These are phyloP conservation scores for Acrocyrtus sp. DNA, from an alignment of 2,888 invertebrate species.

Conservation along the genomic window DNA sequence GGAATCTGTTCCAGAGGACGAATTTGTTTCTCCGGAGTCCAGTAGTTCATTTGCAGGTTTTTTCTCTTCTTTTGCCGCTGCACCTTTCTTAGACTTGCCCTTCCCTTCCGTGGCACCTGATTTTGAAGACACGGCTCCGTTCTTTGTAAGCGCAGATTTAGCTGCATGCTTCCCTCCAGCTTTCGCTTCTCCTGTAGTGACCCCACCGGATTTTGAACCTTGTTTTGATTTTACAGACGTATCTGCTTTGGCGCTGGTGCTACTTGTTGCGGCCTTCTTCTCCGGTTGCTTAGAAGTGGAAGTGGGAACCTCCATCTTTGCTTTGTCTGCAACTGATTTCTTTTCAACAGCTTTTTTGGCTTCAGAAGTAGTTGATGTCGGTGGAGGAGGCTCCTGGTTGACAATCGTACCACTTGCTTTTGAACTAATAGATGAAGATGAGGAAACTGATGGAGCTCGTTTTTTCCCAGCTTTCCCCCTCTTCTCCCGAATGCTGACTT, in stretches of 20 bases:
- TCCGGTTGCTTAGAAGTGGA: neutral
- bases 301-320: neutral
- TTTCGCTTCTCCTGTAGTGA: conserved; percentile 5
- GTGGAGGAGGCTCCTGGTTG: conserved; percentile 1
- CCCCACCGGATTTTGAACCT: neutral
- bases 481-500: conserved; percentile 21
- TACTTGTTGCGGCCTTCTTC: conserved; percentile 5
- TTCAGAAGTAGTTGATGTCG: conserved; percentile 5
- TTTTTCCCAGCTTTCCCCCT: conserved; percentile 10
- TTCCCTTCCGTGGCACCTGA: neutral
- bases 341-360: neutral
- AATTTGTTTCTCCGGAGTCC: conserved; percentile 67
- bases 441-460: conserved; percentile 9
- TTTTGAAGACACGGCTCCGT: neutral
- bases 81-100: neutral
- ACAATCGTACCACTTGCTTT: conserved; percentile 25
- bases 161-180: conserved; percentile 3
- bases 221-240: neutral
- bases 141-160: neutral
- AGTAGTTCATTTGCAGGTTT: neutral
- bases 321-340: neutral
- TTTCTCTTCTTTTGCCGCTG: neutral
- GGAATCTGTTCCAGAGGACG: conserved; percentile 71
- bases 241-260: neutral
- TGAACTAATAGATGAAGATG: conserved; percentile 5